Percentiles rank a stretch among this genome's conserved stretches.
These are phyloP conservation scores for Busseola fusca DNA, from an alignment of 2,888 invertebrate species.

Conservation along the genomic window DNA sequence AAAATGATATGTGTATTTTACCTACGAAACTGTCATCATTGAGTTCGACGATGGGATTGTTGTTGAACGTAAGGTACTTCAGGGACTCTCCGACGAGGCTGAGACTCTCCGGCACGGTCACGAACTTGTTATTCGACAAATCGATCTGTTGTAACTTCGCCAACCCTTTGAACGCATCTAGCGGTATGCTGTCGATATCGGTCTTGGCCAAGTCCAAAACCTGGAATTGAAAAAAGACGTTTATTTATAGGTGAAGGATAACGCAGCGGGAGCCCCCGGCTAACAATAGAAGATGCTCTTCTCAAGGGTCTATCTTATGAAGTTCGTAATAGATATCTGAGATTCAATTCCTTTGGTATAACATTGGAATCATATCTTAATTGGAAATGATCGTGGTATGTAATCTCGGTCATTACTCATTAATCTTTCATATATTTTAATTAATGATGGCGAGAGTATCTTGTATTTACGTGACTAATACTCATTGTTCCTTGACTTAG, in stretches of 20 bases:
- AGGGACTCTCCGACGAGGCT: conserved; percentile 87
- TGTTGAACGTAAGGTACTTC: conserved; percentile 89
- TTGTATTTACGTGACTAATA: conserved; percentile 28
- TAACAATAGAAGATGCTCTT: conserved; percentile 38
- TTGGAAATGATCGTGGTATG: conserved; percentile 23
- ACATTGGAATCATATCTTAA: conserved; percentile 20
- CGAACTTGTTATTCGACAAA: conserved; percentile 90
- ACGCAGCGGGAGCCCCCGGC: conserved; percentile 43
- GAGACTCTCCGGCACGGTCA: conserved; percentile 89
- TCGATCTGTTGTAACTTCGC: conserved; percentile 88
- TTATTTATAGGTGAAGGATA: conserved; percentile 30
- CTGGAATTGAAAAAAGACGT: conserved; percentile 70
- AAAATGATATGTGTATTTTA: conserved; percentile 64
- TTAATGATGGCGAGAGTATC: conserved; percentile 27
- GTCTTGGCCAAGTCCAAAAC: conserved; percentile 89
- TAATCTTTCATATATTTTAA: conserved; percentile 38
- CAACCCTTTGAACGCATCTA: conserved; percentile 86
- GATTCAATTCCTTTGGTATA: conserved; percentile 9
- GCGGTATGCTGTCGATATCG: conserved; percentile 88
- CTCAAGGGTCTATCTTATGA: conserved; percentile 16
- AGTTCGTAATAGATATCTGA: conserved; percentile 3
- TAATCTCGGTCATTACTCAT: conserved; percentile 27
- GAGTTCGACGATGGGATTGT: conserved; percentile 89
- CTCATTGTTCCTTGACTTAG: conserved; percentile 42
- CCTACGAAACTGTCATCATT: conserved; percentile 90